phyloP scores from a whole-genome alignment of 2,888 invertebrate genomes.

The Luperina testacea region DNA sequence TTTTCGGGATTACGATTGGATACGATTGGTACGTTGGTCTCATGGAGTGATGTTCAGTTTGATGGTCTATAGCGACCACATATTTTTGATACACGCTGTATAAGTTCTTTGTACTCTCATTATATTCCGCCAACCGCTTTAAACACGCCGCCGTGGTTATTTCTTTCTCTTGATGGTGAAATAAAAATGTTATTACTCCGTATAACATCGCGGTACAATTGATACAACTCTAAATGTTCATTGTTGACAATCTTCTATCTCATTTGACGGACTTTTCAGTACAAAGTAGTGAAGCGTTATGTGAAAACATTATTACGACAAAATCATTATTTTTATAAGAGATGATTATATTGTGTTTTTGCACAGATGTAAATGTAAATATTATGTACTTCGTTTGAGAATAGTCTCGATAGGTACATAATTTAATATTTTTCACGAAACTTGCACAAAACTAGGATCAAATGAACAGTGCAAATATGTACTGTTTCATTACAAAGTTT shows the following conservation, averaged over 20 bases:
- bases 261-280: conserved; percentile 70
- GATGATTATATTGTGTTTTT: background rate
- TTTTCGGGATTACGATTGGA: too few relatives aligned
- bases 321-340: background rate
- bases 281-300: conserved; percentile 1
- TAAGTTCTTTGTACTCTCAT: conserved; percentile 67
- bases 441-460: background rate
- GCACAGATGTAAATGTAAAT: background rate
- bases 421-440: background rate
- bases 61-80: background rate
- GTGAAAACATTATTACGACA: background rate
- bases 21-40: background rate
- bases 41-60: background rate
- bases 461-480: background rate
- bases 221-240: conserved; percentile 76
- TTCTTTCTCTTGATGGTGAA: conserved; percentile 74
- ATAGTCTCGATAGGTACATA: background rate
- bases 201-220: conserved; percentile 79
- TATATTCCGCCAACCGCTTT: conserved; percentile 64
- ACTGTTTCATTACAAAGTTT: background rate
- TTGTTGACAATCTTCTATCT: conserved; percentile 75
- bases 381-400: background rate
- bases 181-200: conserved; percentile 82
- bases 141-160: conserved; percentile 70
- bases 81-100: background rate